Evolutionary conservation across 2,113 vertebrate genomes (phyloP).

Genomic region (Corythoichthys haematopterus): DNA sequence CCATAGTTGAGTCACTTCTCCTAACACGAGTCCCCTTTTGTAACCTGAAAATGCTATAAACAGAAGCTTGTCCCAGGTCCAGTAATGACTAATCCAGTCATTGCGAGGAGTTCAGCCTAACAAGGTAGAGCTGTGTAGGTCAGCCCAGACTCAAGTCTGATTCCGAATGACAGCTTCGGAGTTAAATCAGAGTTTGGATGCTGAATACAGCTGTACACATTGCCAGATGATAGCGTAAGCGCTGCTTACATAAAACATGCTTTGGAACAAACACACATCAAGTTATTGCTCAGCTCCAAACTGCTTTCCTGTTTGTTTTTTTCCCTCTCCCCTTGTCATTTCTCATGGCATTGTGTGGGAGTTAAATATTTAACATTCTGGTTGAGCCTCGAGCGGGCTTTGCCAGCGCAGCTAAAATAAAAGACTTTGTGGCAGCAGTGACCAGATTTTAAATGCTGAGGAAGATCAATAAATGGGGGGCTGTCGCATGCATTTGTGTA

Average conservation of each 20-base stretch:
- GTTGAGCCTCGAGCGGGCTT: constrained; percentile 65
- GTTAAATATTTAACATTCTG: constrained; percentile 83
- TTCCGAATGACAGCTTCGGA: constrained; percentile 13
- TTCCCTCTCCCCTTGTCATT: constrained; percentile 61
- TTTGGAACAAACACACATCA: constrained; percentile 32
- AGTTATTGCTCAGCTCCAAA: constrained; percentile 38
- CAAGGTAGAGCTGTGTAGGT: constrained; percentile 41
- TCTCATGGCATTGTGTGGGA: constrained; percentile 76
- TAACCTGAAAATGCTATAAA: constrained; percentile 60
- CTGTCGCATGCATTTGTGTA: constrained; percentile 64
- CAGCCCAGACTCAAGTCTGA: constrained; percentile 26
- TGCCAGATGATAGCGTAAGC: constrained; percentile 23
- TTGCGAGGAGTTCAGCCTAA: constrained; percentile 43
- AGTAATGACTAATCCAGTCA: constrained; percentile 60
- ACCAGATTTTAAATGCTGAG: constrained; percentile 94
- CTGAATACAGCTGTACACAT: constrained; percentile 22
- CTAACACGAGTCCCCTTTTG: constrained; percentile 54
- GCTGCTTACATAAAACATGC: constrained; percentile 44
- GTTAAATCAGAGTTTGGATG: constrained; percentile 17
- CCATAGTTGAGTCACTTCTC: constrained; percentile 40
- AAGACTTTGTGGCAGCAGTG: constrained; percentile 81
- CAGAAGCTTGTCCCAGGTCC: constrained; percentile 46
- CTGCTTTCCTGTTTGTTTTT: constrained; percentile 42
- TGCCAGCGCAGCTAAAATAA: constrained; percentile 88
- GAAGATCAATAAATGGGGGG: constrained; percentile 83